phyloP scores from a whole-genome alignment of 2,797 vertebrate genomes.

The Acanthurus lineatus region DNA sequence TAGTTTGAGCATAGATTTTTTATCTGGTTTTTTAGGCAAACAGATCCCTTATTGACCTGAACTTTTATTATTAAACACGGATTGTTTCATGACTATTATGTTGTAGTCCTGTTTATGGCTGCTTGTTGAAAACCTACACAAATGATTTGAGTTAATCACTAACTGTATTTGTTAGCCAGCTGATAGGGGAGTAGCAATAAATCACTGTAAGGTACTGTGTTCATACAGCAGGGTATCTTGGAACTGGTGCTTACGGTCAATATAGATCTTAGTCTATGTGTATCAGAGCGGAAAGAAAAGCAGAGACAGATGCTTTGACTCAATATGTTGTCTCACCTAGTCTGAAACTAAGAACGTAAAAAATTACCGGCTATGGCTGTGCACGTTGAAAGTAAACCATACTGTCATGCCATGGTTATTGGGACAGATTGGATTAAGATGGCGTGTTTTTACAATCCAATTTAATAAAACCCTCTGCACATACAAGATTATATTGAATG shows the following conservation, averaged over 20 bases:
- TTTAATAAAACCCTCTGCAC: not conserved
- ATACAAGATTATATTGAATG: not conserved
- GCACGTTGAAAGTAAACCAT: not conserved
- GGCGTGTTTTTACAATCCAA: not conserved
- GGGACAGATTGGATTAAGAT: not conserved
- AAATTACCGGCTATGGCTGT: not conserved
- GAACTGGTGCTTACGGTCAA: not conserved
- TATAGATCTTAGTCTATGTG: not conserved
- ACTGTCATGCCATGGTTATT: not conserved
- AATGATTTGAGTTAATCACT: slow-evolving; percentile 43
- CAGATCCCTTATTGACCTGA: not conserved
- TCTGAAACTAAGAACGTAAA: too few relatives aligned
- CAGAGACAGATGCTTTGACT: not conserved
- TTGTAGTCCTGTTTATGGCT: slow-evolving; percentile 32
- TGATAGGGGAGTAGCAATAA: slow-evolving; percentile 2
- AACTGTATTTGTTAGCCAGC: slow-evolving; percentile 19
- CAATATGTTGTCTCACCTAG: too few relatives aligned
- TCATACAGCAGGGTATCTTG: not conserved
- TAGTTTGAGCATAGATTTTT: not conserved
- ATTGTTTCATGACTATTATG: slow-evolving; percentile 8
- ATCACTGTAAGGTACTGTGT: not conserved
- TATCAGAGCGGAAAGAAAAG: not conserved
- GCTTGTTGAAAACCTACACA: slow-evolving; percentile 6
- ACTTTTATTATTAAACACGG: not conserved
- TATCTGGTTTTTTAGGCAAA: not conserved